Base-by-base conservation (phyloP, 2,888 invertebrate genomes). In the Scaeva pyrastri region DNA sequence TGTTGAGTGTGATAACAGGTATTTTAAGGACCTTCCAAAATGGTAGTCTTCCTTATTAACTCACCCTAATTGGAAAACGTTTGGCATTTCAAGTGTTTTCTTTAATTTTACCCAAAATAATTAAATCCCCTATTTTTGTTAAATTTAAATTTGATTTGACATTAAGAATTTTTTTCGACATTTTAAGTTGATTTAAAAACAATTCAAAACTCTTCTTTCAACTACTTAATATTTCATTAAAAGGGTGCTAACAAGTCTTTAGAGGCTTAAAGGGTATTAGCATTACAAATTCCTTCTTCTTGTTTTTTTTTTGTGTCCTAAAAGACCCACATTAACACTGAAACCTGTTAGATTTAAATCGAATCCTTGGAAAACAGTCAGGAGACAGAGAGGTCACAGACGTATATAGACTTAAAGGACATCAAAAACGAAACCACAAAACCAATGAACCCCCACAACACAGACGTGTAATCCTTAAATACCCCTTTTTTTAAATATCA, bases 261-360 rank as follows among this genome's bases (percentile, higher is more conserved):
- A 2, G 3, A 52, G 3, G 8, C 23, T 52, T 26, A 52, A 14
- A 26, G 48, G 6, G 48, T 8, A 36, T 48, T 12, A 31, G 16
- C 16, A 66, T 19, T 48, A 48, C 31, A 36, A 64, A 66, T 36
- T 66, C 31, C 45, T 16, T 48, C 14, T 43, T 16, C 45, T 16
- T 48, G 14, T 43, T 16, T 11, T 31, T 31, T 31, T 4, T 5
- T 31, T 31, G 2, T n/a, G n/a, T 31, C 19, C 1, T 16, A 14
- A 48, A 64, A 16, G 31, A 48, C 26, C 31, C 14, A 19, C 26
- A 43, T 45, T 43, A 16, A 62, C n/a, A 62, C 43, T 62, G n/a
- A 45, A 62, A 62, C 62, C 62, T 62, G 43, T 62, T 19, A 52
- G 68, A 68, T 52, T 52, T 68, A 2, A 45, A 31, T 48, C 48